These are phyloP conservation scores for Nomada goodeniana DNA, from an alignment of 2,888 invertebrate genomes.

Conservation along the genomic window DNA sequence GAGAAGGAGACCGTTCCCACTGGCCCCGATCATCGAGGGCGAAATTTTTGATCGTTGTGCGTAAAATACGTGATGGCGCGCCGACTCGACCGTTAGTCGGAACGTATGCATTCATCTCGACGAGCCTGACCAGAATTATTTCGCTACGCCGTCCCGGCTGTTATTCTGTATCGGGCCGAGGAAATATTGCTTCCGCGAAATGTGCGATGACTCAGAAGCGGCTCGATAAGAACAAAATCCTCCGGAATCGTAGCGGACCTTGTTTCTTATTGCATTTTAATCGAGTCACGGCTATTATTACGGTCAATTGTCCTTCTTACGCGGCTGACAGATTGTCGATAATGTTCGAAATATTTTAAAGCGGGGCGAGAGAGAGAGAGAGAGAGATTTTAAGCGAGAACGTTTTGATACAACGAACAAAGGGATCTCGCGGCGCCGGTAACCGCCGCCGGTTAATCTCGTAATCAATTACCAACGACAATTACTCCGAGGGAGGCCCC, in stretches of 20 bases:
- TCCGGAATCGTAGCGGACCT: not conserved
- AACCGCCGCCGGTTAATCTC: too few species aligned
- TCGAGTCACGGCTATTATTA: not conserved
- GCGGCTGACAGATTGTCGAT: too few species aligned
- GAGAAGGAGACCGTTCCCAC: not conserved
- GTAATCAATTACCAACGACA: too few species aligned
- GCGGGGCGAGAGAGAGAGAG: too few species aligned
- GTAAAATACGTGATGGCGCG: constrained; percentile 1
- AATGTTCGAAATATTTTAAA: too few species aligned
- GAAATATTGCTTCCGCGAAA: not conserved
- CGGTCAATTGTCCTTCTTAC: not conserved
- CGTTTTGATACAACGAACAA: too few species aligned
- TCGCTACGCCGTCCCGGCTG: constrained; percentile 3
- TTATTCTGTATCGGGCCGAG: not conserved
- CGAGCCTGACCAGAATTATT: constrained; percentile 11
- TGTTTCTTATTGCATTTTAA: not conserved
- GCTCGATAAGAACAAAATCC: not conserved
- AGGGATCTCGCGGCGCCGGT: too few species aligned
- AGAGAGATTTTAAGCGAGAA: too few species aligned
- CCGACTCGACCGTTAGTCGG: constrained; percentile 14
- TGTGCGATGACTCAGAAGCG: not conserved
- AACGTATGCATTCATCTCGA: not conserved
- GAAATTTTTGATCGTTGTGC: not conserved
- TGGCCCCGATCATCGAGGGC: not conserved
- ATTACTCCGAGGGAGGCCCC: too few species aligned